Evolutionary conservation across 1,140 invertebrate species (phyloP).

Genomic region (Lasaia peninsularis): DNA sequence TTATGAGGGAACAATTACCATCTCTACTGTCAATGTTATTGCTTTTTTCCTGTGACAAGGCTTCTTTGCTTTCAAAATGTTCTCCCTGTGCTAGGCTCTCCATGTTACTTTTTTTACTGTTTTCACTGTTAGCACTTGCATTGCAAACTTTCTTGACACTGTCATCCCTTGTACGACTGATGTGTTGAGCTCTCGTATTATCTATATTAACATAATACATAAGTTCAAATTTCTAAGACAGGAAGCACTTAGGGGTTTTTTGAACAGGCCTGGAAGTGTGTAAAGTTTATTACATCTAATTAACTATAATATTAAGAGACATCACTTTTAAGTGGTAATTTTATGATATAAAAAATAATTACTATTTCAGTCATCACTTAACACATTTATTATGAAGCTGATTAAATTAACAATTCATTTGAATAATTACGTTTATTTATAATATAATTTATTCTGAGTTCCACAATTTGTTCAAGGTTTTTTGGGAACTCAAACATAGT

Average conservation of each 20-base stretch:
- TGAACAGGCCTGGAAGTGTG: neutral
- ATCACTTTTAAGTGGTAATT: neutral
- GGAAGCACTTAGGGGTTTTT: neutral
- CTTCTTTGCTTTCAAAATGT: constrained; percentile 61
- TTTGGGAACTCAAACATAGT: neutral
- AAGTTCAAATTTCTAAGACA: neutral
- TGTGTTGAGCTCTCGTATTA: constrained; percentile 50
- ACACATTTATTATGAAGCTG: neutral
- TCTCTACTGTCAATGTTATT: constrained; percentile 52
- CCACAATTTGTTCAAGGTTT: neutral
- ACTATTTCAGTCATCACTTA: neutral
- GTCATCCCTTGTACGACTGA: constrained; percentile 69
- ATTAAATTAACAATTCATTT: constrained; percentile 2
- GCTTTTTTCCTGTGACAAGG: constrained; percentile 57
- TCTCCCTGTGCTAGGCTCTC: constrained; percentile 68
- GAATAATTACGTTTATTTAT: neutral
- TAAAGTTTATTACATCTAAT: no score
- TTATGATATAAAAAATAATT: neutral
- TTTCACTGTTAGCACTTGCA: constrained; percentile 53
- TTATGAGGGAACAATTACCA: constrained; percentile 37
- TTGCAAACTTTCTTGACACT: constrained; percentile 62
- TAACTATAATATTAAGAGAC: no score
- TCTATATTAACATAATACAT: constrained; percentile 32
- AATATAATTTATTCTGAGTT: no score
- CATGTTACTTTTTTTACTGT: constrained; percentile 62